phyloP scores from a whole-genome alignment of 2,888 invertebrate genomes.

The Sylvicola fuscatus region DNA sequence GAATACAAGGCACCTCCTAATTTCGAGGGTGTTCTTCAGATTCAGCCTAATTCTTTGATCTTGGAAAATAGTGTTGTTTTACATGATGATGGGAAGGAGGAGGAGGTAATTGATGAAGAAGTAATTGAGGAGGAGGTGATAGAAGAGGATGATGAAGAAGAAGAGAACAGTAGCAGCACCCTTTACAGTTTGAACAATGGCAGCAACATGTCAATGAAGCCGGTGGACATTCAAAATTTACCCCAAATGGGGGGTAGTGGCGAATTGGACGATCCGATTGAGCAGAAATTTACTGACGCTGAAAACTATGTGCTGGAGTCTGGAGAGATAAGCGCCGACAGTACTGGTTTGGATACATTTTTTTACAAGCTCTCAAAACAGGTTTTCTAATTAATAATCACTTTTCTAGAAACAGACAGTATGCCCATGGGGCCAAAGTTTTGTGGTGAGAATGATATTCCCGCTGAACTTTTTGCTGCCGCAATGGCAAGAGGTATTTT shows the following conservation, averaged over 20 bases:
- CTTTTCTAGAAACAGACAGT: conserved; percentile 7
- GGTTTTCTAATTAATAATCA: neutral
- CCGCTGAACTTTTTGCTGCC: conserved; percentile 22
- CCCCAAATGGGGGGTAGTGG: conserved; percentile 6
- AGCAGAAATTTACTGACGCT: conserved; percentile 55
- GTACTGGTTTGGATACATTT: conserved; percentile 9
- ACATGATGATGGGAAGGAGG: neutral
- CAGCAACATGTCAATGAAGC: too few relatives aligned
- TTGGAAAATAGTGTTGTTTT: conserved; percentile 3
- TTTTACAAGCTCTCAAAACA: neutral
- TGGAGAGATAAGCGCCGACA: conserved; percentile 27
- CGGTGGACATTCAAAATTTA: conserved; percentile 15
- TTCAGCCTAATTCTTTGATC: conserved; percentile 9
- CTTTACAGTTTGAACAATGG: conserved; percentile 16
- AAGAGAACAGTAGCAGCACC: neutral
- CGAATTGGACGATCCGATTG: conserved; percentile 32
- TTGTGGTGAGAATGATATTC: conserved; percentile 17
- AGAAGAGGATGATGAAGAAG: neutral
- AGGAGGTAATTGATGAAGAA: neutral
- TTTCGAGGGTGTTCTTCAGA: conserved; percentile 9
- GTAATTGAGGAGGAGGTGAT: too few relatives aligned
- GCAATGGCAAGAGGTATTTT: conserved; percentile 9
- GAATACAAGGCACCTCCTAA: conserved; percentile 1
- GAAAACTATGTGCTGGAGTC: conserved; percentile 57
- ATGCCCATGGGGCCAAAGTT: conserved; percentile 6